These are phyloP conservation scores for Sturnus vulgaris DNA, from an alignment of 2,113 vertebrate genomes.

Conservation along the genomic window DNA sequence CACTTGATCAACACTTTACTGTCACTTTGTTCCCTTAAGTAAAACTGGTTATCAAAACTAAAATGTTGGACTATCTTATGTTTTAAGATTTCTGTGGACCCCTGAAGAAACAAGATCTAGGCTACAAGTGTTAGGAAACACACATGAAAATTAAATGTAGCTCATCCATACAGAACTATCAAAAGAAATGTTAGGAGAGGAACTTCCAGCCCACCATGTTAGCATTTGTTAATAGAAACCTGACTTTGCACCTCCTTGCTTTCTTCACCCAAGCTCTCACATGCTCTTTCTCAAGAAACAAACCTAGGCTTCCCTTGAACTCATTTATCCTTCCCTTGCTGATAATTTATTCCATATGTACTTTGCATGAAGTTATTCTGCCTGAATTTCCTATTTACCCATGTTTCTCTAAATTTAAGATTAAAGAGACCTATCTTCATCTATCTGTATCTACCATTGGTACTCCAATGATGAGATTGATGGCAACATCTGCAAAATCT, in stretches of 20 bases:
- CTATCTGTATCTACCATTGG: not conserved
- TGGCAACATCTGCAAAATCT: not conserved
- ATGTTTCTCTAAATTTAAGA: not conserved
- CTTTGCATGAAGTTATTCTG: slow-evolving; percentile 16
- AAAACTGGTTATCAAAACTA: not conserved
- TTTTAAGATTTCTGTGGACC: not conserved
- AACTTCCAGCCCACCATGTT: not conserved
- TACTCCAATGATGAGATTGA: not conserved
- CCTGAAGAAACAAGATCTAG: not conserved
- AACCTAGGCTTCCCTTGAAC: slow-evolving; percentile 17
- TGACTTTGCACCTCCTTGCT: slow-evolving; percentile 25
- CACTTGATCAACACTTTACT: not conserved
- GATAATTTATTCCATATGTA: slow-evolving; percentile 25
- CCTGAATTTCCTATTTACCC: not conserved
- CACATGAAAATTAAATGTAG: not conserved
- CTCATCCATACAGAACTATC: not conserved
- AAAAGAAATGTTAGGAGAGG: not conserved
- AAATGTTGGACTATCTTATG: not conserved
- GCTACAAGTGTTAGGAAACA: slow-evolving; percentile 10
- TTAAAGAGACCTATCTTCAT: not conserved
- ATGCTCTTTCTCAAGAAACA: not conserved
- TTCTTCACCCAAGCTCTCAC: slow-evolving; percentile 7
- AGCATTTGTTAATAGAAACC: slow-evolving; percentile 22
- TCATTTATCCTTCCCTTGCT: slow-evolving; percentile 28
- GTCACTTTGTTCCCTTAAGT: not conserved